phyloP scores from a whole-genome alignment of 2,888 invertebrate species.

The Periphyllus acericola region DNA sequence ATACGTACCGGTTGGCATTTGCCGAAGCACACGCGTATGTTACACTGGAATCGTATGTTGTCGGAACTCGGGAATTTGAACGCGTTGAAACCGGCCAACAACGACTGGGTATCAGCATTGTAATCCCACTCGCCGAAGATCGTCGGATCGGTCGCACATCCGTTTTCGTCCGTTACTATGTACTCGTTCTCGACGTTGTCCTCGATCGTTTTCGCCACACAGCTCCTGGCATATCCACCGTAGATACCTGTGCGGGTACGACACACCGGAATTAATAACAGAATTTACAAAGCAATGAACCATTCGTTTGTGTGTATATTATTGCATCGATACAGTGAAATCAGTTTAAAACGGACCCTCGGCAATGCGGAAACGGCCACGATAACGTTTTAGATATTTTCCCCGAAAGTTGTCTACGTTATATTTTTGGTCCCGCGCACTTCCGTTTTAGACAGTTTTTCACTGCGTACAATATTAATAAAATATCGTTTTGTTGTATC shows the following conservation, averaged over 20 bases:
- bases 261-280: neutral
- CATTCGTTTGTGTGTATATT: too few relatives aligned
- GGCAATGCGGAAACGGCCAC: too few relatives aligned
- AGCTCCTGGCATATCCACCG: constrained; percentile 92
- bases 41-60: constrained; percentile 94
- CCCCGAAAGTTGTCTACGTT: too few relatives aligned
- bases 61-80: constrained; percentile 96
- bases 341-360: too few relatives aligned
- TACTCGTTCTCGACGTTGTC: constrained; percentile 89
- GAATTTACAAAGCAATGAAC: too few relatives aligned
- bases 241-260: constrained; percentile 76
- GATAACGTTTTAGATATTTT: too few relatives aligned
- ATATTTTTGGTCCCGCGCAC: too few relatives aligned
- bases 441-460: too few relatives aligned
- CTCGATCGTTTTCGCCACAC: constrained; percentile 92
- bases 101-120: constrained; percentile 83
- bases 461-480: too few relatives aligned
- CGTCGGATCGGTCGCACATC: constrained; percentile 90
- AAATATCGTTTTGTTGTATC: too few relatives aligned
- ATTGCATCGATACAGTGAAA: too few relatives aligned
- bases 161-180: constrained; percentile 91
- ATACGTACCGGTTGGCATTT: constrained; percentile 88
- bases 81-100: constrained; percentile 90
- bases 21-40: constrained; percentile 93
- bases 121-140: constrained; percentile 95